phyloP scores from a whole-genome alignment of 2,797 vertebrate genomes.

The Ctenopoma kingsleyae region DNA sequence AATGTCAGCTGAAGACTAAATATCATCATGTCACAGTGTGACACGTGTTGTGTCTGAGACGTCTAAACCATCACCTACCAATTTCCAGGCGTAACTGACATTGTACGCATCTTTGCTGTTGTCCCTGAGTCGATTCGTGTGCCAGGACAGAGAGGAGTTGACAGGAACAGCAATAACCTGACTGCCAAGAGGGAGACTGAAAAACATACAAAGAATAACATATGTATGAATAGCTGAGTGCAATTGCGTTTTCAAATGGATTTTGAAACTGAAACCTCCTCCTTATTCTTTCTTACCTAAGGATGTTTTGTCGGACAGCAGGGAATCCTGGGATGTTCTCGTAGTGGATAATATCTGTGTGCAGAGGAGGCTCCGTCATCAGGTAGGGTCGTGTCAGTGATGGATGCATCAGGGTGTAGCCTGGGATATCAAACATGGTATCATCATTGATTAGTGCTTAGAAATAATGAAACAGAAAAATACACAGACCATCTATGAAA shows the following conservation, averaged over 20 bases:
- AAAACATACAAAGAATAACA: conserved; percentile 42
- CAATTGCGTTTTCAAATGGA: not conserved
- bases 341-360: conserved; percentile 98
- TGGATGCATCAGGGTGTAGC: conserved; percentile 99
- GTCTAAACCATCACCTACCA: conserved; percentile 83
- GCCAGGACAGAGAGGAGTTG: conserved; percentile 98
- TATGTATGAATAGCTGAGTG: not conserved
- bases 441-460: not conserved
- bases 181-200: conserved; percentile 96
- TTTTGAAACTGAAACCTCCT: not conserved
- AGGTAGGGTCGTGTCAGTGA: conserved; percentile 96
- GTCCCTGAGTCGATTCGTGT: conserved; percentile 93
- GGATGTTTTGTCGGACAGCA: conserved; percentile 94
- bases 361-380: conserved; percentile 94
- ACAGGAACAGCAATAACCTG: conserved; percentile 95
- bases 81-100: conserved; percentile 99
- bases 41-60: not conserved
- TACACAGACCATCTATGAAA: too few species aligned
- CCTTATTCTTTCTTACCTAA: conserved; percentile 85
- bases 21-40: not conserved
- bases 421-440: conserved; percentile 74
- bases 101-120: conserved; percentile 93
- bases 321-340: conserved; percentile 97
- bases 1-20: not conserved
- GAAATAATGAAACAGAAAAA: not conserved